Base-by-base conservation (phyloP, 2,113 vertebrate genomes). In the Apus apus region DNA sequence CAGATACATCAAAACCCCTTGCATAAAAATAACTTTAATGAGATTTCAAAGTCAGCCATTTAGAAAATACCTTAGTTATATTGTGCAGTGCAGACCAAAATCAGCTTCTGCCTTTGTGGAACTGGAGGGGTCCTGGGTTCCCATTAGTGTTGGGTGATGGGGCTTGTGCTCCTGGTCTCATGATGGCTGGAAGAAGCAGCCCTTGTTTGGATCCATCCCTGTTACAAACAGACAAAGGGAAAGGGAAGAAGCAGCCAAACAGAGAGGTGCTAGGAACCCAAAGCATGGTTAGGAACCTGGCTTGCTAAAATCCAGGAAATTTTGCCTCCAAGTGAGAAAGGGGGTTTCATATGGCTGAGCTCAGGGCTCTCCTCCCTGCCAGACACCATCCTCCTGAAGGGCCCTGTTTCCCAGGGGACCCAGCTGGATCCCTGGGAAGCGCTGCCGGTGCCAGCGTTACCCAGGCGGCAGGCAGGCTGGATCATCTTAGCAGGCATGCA, bases 11-110 rank as follows among this genome's bases (percentile, higher is more conserved):
- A 87, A 92, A 74, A 9, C 68, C 36, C 46, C 18, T n/a, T 43
- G 90, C 51, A 84, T 76, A 58, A 89, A 87, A 94, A 90, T 48
- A 80, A 74, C 36, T 71, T 45, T 46, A 83, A 93, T 40, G 80
- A 46, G 68, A 54, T 85, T 83, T 61, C 92, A 85, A 91, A 92
- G 78, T 21, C 76, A 62, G 53, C n/a, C 82, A 58, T 17, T 34
- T 18, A 61, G 71, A 92, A 73, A 58, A 71, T 30, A 32, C n/a
- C 64, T 62, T 12, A 5, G 20, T 23, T 65, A 6, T 8, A 3
- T 3, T 30, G 58, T 17, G 84, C 64, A 18, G 84, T 0, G 0
- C 22, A 65, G 81, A 54, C 34, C 81, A 38, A 38, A 53, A 21
- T 0, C 89, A 70, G 84, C 11, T 25, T 2, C 36, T 43, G 78